Conservation (phyloP, 2,113 vertebrate species). For the Sander vitreus region DNA sequence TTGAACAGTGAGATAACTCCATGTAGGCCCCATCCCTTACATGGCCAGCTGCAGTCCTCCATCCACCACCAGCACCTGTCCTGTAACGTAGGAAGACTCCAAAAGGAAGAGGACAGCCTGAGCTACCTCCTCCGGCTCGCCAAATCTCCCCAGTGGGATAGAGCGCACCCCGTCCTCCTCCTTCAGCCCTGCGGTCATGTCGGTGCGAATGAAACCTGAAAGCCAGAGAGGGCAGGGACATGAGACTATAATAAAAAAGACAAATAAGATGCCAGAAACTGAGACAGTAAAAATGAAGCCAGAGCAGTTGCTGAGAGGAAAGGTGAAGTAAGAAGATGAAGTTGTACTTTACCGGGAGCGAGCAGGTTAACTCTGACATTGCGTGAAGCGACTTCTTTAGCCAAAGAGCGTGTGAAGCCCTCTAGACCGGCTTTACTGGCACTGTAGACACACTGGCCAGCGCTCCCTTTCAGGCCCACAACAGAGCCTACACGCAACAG, state of each 20-base stretch:
- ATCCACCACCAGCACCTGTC: conserved; percentile 91
- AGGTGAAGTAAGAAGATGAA: neutral
- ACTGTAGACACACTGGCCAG: conserved; percentile 92
- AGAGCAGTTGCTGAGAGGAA: neutral
- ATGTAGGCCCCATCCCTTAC: conserved; percentile 59
- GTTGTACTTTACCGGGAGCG: conserved; percentile 87
- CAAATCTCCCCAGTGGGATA: conserved; percentile 91
- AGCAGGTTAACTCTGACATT: conserved; percentile 92
- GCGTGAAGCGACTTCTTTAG: conserved; percentile 92
- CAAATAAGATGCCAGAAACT: neutral
- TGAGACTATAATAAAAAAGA: neutral
- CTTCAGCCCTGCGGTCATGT: conserved; percentile 91
- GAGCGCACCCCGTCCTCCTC: conserved; percentile 81
- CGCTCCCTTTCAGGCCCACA: conserved; percentile 90
- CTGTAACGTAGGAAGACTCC: conserved; percentile 91
- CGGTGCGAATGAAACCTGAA: conserved; percentile 91
- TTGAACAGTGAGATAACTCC: neutral
- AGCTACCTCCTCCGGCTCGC: conserved; percentile 89
- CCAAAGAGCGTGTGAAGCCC: conserved; percentile 93
- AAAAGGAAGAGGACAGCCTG: conserved; percentile 90
- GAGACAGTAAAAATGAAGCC: no score
- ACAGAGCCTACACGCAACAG: conserved; percentile 87
- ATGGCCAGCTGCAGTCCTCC: conserved; percentile 91
- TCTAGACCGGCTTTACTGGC: conserved; percentile 93
- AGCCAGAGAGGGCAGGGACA: neutral